Evolutionary conservation across 2,888 invertebrate genomes (phyloP).

Genomic region (Marronus borbonicus): DNA sequence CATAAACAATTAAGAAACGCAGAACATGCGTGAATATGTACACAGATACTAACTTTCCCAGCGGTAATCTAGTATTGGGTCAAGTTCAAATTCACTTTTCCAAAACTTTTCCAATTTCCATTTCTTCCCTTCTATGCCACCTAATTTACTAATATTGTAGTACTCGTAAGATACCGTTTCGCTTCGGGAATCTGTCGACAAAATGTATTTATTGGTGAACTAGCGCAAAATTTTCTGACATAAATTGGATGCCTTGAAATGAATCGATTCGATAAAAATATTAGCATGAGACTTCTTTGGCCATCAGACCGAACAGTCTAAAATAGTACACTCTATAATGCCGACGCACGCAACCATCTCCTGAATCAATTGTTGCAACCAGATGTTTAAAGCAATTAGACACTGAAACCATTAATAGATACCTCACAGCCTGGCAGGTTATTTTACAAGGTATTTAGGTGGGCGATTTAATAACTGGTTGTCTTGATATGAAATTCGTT

Average conservation of each 20-base stretch:
- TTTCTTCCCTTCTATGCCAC: not conserved
- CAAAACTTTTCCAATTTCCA: not conserved
- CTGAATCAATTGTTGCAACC: no score
- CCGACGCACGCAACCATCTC: no score
- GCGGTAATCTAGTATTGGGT: slow-evolving; percentile 6
- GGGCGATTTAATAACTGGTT: slow-evolving; percentile 57
- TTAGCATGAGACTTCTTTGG: not conserved
- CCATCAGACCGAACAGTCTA: not conserved
- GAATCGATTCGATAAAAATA: not conserved
- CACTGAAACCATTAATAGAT: no score
- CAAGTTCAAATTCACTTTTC: not conserved
- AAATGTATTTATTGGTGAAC: not conserved
- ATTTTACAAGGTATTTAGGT: slow-evolving; percentile 59
- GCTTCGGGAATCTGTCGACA: not conserved
- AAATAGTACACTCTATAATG: not conserved
- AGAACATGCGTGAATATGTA: not conserved
- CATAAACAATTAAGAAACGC: not conserved
- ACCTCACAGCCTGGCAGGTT: no score
- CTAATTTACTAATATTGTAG: not conserved
- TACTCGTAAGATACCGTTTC: not conserved
- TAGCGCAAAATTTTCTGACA: not conserved
- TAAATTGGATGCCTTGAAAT: not conserved
- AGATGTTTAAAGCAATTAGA: no score
- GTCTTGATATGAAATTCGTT: slow-evolving; percentile 48
- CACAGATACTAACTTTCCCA: slow-evolving; percentile 29